Conservation (phyloP, 64 coral and sea anemone genomes). For the Platygyra sinensis region DNA sequence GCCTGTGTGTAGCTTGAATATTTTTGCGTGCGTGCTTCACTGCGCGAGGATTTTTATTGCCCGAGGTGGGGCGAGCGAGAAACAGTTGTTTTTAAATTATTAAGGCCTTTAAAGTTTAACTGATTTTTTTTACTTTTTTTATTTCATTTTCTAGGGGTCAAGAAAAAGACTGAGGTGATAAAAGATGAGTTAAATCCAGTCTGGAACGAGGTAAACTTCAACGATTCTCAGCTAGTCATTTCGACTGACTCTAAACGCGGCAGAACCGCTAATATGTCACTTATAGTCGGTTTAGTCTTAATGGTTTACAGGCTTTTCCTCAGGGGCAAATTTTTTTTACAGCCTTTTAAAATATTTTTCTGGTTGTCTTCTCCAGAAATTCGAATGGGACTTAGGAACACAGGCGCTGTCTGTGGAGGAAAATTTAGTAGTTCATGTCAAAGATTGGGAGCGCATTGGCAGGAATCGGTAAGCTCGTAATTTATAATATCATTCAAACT, state of each 20-base stretch:
- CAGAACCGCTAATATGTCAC: conserved; percentile 12
- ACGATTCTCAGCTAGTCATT: background rate
- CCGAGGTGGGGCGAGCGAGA: background rate
- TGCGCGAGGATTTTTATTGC: background rate
- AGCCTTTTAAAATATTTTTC: background rate
- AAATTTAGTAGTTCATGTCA: conserved; percentile 81
- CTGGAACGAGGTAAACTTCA: conserved; percentile 80
- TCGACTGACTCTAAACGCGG: background rate
- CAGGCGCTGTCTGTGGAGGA: conserved; percentile 75
- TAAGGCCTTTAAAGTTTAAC: background rate
- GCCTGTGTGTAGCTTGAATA: background rate
- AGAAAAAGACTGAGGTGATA: conserved; percentile 99
- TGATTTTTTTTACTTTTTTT: background rate
- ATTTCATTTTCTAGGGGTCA: conserved; percentile 74
- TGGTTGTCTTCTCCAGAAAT: conserved; percentile 70
- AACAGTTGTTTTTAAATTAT: background rate
- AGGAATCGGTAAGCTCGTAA: conserved; percentile 70
- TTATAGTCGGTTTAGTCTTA: conserved; percentile 27
- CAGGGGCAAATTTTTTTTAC: background rate
- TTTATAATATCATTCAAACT: background rate
- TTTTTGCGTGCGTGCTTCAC: background rate
- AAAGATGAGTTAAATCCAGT: conserved; percentile 95
- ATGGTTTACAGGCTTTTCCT: conserved; percentile 38
- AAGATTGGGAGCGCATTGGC: conserved; percentile 98
- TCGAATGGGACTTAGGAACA: conserved; percentile 92